Base-by-base conservation (phyloP, 2,113 vertebrate species). In the Thunnus thynnus region DNA sequence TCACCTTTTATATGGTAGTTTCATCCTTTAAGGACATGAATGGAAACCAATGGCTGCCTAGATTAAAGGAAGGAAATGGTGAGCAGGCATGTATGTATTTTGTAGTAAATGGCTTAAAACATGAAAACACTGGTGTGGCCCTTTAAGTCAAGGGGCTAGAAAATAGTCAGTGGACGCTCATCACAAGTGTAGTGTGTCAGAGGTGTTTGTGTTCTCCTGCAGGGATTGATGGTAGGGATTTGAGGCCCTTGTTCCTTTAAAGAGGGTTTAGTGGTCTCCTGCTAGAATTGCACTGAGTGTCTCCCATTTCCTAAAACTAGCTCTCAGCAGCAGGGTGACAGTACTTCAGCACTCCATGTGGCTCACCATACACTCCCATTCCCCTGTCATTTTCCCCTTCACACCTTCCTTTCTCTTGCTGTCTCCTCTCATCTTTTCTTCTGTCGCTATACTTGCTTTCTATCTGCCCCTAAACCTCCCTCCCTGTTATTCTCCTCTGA, bases 341-440 rank as follows among this genome's bases (percentile, higher is more conserved):
- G 44, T 51, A 62, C 76, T 85, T 83, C 18, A 63, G 52, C 65
- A 2, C 84, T 76, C 61, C 69, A 76, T 14, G 58, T 51, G 72
- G 65, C 27, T 64, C 47, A 54, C 46, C 46, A 48, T 22, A 47
- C 52, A 48, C 51, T 65, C 65, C 16, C 60, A 18, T 11, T 46
- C 51, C 68, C 52, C 80, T 74, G 84, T 87, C 72, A 88, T 92
- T 86, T 86, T 56, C 80, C 48, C 58, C 76, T 82, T 84, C 75
- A 69, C 52, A n/a, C 63, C n/a, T 50, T 27, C 60, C 36, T 58
- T 70, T 60, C 32, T 71, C 64, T 79, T 22, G 13, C 80, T 30
- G 51, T 65, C 70, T 80, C 63, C 78, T 73, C 61, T 81, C 63
- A 86, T 80, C 58, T 81, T 48, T 9, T 41, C 67, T 77, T 85